Conservation (phyloP, 2,888 invertebrate species). For the Himalopsyche anomala region DNA sequence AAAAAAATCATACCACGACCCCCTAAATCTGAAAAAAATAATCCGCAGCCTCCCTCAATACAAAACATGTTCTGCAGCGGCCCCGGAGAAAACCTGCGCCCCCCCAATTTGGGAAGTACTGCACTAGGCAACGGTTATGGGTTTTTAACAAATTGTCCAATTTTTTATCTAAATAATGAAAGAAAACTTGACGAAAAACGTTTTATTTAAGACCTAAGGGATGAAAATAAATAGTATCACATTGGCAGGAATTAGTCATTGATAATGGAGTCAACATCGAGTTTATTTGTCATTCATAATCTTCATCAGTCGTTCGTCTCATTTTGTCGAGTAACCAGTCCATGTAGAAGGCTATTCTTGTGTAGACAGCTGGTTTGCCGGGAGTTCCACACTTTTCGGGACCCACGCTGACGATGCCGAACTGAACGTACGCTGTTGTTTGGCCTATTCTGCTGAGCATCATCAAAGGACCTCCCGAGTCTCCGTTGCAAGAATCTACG, state of each 20-base stretch:
- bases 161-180: no score
- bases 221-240: no score
- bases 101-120: no score
- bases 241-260: not conserved
- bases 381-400: slow-evolving; percentile 74
- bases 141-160: no score
- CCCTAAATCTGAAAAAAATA: no score
- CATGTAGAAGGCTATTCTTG: slow-evolving; percentile 79
- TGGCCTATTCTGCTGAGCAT: slow-evolving; percentile 70
- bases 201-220: no score
- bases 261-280: not conserved
- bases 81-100: no score
- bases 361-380: slow-evolving; percentile 84
- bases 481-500: slow-evolving; percentile 81
- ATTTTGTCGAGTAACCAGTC: slow-evolving; percentile 81
- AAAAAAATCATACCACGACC: no score
- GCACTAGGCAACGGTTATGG: no score
- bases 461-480: slow-evolving; percentile 83
- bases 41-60: no score
- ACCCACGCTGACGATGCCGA: slow-evolving; percentile 78
- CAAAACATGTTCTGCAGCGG: no score
- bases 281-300: not conserved
- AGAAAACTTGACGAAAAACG: no score
- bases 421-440: slow-evolving; percentile 77
- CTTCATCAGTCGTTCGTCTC: slow-evolving; percentile 66